Percentiles rank a stretch among this genome's conserved stretches.
These are phyloP conservation scores for Pedionomus torquatus DNA, from an alignment of 2,113 vertebrate genomes.

Conservation along the genomic window DNA sequence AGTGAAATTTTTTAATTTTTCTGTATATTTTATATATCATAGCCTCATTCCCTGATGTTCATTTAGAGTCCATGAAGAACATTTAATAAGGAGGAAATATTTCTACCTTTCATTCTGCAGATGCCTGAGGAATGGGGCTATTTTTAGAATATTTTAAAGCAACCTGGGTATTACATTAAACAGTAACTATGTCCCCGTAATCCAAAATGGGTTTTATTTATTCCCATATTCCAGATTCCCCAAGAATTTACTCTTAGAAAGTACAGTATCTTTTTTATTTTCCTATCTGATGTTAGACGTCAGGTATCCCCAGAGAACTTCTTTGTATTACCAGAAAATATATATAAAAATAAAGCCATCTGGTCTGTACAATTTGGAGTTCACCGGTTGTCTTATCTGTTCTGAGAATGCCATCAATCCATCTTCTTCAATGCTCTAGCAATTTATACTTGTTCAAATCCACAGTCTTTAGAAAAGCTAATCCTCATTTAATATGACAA, in stretches of 20 bases:
- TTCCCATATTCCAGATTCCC: neutral
- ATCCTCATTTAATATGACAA: neutral
- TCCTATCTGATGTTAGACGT: neutral
- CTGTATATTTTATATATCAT: neutral
- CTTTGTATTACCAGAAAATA: neutral
- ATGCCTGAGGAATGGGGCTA: neutral
- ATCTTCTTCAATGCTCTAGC: neutral
- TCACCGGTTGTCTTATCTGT: neutral
- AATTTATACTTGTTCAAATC: neutral
- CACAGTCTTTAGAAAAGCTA: neutral
- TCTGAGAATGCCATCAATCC: neutral
- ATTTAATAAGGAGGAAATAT: neutral
- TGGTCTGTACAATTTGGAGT: neutral
- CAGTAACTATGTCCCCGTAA: neutral
- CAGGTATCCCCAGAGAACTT: neutral
- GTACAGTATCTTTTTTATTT: neutral
- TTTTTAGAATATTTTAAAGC: neutral
- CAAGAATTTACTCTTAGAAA: neutral
- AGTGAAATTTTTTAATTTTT: neutral
- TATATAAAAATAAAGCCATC: neutral
- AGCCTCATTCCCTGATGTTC: neutral
- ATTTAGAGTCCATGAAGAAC: neutral
- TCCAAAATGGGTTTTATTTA: rapidly evolving
- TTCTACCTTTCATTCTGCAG: neutral
- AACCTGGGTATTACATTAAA: neutral